Conservation (phyloP, 2,113 vertebrate genomes). For the Phyllostomus discolor region DNA sequence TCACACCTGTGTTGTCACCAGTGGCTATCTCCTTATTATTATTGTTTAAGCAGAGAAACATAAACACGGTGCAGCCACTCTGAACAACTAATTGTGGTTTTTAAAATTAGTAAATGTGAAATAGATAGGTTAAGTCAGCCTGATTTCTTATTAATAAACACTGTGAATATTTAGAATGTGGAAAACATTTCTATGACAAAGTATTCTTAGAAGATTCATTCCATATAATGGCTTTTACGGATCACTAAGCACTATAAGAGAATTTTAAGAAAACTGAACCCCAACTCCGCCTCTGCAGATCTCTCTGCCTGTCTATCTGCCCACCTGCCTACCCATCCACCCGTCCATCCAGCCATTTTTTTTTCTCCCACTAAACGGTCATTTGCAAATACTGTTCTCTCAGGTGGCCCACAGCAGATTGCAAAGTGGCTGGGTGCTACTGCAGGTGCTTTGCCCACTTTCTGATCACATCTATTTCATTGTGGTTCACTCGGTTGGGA, state of each 20-base stretch:
- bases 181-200: not conserved
- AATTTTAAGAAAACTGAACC: conserved; percentile 22
- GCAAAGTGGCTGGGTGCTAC: not conserved
- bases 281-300: not conserved
- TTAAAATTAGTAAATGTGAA: conserved; percentile 2
- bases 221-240: not conserved
- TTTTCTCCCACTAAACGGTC: not conserved
- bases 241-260: not conserved
- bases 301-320: too few relatives aligned
- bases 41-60: conserved; percentile 4
- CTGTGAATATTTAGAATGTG: not conserved
- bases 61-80: not conserved
- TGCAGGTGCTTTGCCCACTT: not conserved
- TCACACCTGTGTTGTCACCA: not conserved
- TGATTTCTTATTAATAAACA: conserved; percentile 11
- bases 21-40: not conserved
- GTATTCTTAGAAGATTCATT: not conserved
- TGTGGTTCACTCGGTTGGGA: not conserved
- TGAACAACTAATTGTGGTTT: not conserved
- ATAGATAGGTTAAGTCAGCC: not conserved
- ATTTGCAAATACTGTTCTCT: not conserved
- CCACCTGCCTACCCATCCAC: not conserved
- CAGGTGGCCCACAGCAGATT: not conserved
- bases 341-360: not conserved
- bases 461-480: conserved; percentile 17